Conservation (phyloP, 1,140 invertebrate genomes). For the Caenorhabditis briggsae region DNA sequence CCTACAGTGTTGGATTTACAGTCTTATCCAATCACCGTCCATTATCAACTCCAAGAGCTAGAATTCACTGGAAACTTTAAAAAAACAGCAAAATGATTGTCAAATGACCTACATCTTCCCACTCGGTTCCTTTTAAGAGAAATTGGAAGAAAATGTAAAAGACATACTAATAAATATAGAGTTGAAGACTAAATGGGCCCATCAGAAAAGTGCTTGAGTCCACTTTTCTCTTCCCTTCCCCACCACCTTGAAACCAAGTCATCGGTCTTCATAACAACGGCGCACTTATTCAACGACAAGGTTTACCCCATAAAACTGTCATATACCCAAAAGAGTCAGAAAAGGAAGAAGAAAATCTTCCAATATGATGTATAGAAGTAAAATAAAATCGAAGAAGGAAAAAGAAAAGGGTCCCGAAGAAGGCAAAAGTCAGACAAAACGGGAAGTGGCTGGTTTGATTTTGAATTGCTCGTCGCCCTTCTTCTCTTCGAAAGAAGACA, state of each 20-base stretch:
- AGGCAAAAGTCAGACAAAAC: conserved; percentile 28
- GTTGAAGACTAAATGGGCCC: background rate
- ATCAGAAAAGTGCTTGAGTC: background rate
- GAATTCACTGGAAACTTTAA: too few relatives aligned
- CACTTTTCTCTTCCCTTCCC: background rate
- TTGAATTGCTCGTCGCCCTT: conserved; percentile 35
- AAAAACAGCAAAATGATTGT: too few relatives aligned
- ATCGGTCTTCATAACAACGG: conserved; percentile 53
- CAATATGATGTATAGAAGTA: conserved; percentile 51
- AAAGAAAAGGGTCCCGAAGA: background rate
- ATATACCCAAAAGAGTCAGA: background rate
- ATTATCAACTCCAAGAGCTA: too few relatives aligned
- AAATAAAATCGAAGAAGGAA: background rate
- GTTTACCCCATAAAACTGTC: conserved; percentile 46
- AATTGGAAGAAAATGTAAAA: too few relatives aligned
- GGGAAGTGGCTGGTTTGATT: conserved; percentile 53
- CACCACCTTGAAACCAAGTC: conserved; percentile 18
- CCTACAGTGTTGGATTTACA: too few relatives aligned
- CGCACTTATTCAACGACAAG: conserved; percentile 36
- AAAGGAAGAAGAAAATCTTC: too few relatives aligned
- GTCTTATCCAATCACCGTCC: too few relatives aligned
- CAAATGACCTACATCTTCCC: too few relatives aligned
- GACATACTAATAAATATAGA: too few relatives aligned
- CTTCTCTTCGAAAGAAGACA: conserved; percentile 10
- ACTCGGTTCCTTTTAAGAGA: too few relatives aligned